Evolutionary conservation across 2,797 vertebrate genomes (phyloP), one percentile per base, ranked within the genome.

Genomic region (Picus viridis): DNA sequence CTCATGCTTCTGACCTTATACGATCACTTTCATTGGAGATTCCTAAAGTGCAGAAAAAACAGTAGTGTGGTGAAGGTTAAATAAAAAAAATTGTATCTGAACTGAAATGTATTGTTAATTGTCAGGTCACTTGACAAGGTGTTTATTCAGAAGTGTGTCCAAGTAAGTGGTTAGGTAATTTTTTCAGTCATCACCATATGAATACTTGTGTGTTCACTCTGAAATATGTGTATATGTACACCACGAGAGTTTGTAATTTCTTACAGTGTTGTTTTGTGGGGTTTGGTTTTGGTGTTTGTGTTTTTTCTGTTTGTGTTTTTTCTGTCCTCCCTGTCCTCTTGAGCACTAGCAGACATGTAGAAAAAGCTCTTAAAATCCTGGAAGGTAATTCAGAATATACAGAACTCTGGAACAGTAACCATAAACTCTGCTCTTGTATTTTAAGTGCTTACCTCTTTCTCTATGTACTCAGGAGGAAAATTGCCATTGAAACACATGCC

Each of bases 401-500:
- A 74, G 19, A 64, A 77, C 16, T 72, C 70, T 86, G 54, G 69
- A 74, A 58, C 20, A 39, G 26, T 23, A 68, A 62, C 22, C 32
- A 4, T 16, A 32, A 56, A 81, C n/a, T 29, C 67, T 68, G 26
- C 36, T 72, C n/a, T 83, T 77, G 19, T 10, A 43, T 65, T 70
- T 77, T 36, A 71, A 62, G 20, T 39, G 12, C 75, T 90, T 86
- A 4, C 32, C 12, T 51, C 30, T 86, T 90, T 71, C 24, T 18
- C 10, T 89, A 49, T 71, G 24, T 16, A 45, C 43, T 85, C 10
- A 27, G 34, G 17, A 78, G 69, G 32, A 23, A 87, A 68, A 85
- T 63, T 96, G 32, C 24, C 45, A 17, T 77, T 77, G 73, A 27
- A 95, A 87, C 83, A 83, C 86, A 84, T 77, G 56, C 94, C 94